Evolutionary conservation across 2,797 vertebrate genomes (phyloP).

Genomic region (Glyptemys insculpta): DNA sequence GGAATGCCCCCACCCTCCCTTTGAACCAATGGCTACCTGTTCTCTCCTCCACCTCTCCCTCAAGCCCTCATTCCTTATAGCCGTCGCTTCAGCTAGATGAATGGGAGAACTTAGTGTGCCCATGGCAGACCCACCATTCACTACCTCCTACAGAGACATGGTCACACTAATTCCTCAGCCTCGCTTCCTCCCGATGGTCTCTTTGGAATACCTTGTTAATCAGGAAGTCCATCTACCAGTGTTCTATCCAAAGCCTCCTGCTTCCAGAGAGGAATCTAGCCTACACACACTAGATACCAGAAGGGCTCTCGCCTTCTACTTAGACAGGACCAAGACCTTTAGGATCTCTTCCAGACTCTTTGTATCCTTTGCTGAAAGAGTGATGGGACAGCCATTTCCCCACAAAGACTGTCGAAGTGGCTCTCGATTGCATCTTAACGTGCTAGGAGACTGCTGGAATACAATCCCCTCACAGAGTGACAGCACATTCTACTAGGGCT

Average conservation of each 20-base stretch:
- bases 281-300: neutral
- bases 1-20: neutral
- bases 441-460: neutral
- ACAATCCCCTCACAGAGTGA: neutral
- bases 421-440: neutral
- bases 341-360: neutral
- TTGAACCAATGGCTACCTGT: neutral
- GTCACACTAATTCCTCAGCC: neutral
- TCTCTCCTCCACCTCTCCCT: neutral
- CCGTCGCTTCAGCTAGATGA: neutral
- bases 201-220: neutral
- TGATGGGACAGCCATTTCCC: neutral
- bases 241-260: neutral
- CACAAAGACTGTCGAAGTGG: neutral
- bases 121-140: neutral
- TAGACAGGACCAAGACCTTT: neutral
- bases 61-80: neutral
- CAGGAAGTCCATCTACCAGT: neutral
- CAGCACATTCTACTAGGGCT: neutral
- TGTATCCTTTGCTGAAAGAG: neutral
- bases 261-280: neutral
- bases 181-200: neutral
- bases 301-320: neutral
- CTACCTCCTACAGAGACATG: neutral
- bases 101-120: neutral